Conservation (phyloP, 1,140 invertebrate species). For the Heliconius hewitsoni region DNA sequence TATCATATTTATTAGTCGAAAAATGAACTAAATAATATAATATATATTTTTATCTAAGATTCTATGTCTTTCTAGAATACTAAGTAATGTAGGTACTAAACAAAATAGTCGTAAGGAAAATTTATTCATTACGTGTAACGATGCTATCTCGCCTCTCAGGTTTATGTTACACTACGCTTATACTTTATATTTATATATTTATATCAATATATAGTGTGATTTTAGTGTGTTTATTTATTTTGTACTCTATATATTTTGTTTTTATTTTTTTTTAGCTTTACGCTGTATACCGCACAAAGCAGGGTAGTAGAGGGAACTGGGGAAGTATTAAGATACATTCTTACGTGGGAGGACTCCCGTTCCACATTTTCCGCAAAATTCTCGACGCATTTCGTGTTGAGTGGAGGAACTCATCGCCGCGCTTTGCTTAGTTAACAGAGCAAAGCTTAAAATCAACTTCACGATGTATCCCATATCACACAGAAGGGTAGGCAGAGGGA, state of each 20-base stretch:
- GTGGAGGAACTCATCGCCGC: too few relatives aligned
- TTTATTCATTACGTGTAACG: constrained; percentile 8
- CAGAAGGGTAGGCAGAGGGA: too few relatives aligned
- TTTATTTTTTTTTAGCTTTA: too few relatives aligned
- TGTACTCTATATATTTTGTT: not conserved
- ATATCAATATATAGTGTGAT: not conserved
- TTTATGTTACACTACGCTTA: not conserved
- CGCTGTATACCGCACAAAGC: too few relatives aligned
- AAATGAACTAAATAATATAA: not conserved
- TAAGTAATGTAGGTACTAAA: not conserved
- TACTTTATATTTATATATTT: not conserved
- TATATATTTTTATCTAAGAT: not conserved
- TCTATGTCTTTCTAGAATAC: not conserved
- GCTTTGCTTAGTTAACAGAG: too few relatives aligned
- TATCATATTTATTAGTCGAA: not conserved
- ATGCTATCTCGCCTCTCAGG: constrained; percentile 1
- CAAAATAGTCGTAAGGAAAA: not conserved
- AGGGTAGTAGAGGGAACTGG: too few relatives aligned
- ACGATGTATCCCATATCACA: too few relatives aligned
- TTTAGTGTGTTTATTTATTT: not conserved
- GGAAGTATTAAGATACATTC: too few relatives aligned
- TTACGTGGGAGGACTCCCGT: too few relatives aligned
- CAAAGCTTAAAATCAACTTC: too few relatives aligned
- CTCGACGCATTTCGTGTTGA: too few relatives aligned
- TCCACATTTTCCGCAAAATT: too few relatives aligned